These are phyloP conservation scores for Lynx canadensis DNA, from an alignment of 2,113 vertebrate genomes.

Conservation along the genomic window DNA sequence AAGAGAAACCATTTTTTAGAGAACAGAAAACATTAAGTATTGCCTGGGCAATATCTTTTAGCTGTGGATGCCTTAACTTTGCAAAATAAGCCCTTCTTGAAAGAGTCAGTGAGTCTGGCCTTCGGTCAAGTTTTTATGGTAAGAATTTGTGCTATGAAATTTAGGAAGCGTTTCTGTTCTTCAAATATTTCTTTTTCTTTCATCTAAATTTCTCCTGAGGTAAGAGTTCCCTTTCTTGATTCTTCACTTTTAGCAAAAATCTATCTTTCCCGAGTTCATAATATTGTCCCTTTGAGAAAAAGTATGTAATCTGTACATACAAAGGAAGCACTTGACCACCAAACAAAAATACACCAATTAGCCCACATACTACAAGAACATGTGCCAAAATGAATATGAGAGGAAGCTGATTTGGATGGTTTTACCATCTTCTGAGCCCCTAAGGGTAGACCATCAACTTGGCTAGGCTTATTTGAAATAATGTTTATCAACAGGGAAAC, in stretches of 20 bases:
- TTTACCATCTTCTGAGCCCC: neutral
- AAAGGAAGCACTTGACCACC: neutral
- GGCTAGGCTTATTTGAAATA: neutral
- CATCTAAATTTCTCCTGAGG: conserved; percentile 12
- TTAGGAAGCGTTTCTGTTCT: neutral
- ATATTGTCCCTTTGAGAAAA: neutral
- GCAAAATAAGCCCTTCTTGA: neutral
- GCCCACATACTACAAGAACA: neutral
- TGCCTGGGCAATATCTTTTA: neutral
- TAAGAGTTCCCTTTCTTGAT: conserved; percentile 8
- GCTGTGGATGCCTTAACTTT: neutral
- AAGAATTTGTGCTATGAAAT: neutral
- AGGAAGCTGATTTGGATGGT: neutral
- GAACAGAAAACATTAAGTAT: neutral
- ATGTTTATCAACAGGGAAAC: neutral
- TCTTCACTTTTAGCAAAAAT: neutral
- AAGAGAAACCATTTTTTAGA: neutral
- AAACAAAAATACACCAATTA: neutral
- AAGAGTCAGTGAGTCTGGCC: neutral
- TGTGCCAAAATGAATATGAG: neutral
- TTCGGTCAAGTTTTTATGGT: conserved; percentile 8
- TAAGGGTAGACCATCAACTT: neutral
- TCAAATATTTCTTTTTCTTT: conserved; percentile 37
- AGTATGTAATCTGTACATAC: neutral
- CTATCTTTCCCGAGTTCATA: neutral